Base-by-base conservation (phyloP, 1,140 invertebrate species). In the Hycleus cichorii region DNA sequence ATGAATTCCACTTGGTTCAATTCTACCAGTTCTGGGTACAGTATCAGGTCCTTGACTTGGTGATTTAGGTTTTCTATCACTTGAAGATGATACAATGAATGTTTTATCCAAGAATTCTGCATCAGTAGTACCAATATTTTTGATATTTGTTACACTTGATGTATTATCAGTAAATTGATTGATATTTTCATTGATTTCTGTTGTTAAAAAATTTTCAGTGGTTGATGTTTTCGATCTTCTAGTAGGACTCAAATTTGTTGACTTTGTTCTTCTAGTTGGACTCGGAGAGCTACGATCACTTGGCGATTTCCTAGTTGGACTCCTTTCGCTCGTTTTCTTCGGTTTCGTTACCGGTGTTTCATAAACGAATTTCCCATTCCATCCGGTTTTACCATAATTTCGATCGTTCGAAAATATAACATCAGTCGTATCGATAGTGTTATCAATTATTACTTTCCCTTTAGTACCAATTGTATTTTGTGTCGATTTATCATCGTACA, bases 331-430 rank as follows among this genome's bases (percentile, higher is more conserved):
- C 55, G 48, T 24, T 4, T 48, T 42, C 47, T 7, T 26, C 10
- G 32, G 26, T 47, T 18, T 49, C 46, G 32, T 49, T 27, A 38
- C 39, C 2, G 67, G 62, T 18, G 51, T 49, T 61, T 71, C 69
- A 39, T 66, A 68, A 7, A 59, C 62, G 51, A 72, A 72, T 51
- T 69, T 50, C 7, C 71, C 71, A 60, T 71, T 72, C 71, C 71
- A 72, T 11, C 67, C 69, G 42, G 67, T 68, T 61, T 70, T 69
- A 40, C 69, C 71, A 56, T 72, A 72, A 46, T 63, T 69, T 47
- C 70, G 52, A 39, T 72, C 67, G 55, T 70, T 69, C 10, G 70
- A 72, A 64, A 69, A 72, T 9, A 72, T 58, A 10, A 69, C 38
- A 58, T 72, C 70, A 9, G 55, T 71, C 18, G 61, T 59, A 49